Percentiles rank a stretch among this genome's conserved stretches.
Evolutionary conservation across 2,888 invertebrate genomes (phyloP).

Genomic region (Nowickia ferox): DNA sequence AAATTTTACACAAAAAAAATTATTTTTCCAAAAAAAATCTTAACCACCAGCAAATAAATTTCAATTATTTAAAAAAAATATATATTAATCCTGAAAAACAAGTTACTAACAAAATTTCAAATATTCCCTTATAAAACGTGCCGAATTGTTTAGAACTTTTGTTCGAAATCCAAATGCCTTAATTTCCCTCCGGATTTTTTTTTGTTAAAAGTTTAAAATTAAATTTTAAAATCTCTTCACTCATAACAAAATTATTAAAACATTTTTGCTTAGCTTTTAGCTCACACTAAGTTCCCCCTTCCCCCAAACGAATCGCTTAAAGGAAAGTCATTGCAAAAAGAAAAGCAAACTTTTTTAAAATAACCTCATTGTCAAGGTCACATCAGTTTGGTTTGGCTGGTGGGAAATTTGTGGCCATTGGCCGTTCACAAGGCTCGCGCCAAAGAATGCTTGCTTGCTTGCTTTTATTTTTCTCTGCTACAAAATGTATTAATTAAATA

Average conservation of each 20-base stretch:
- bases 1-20: too few species aligned
- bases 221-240: too few species aligned
- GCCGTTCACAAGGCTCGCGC: slow-evolving; percentile 29
- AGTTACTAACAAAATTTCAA: too few species aligned
- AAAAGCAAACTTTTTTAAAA: not conserved
- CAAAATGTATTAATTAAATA: not conserved
- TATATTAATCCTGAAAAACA: too few species aligned
- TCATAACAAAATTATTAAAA: not conserved
- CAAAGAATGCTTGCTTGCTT: not conserved
- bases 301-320: not conserved
- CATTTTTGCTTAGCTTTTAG: not conserved
- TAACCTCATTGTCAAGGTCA: slow-evolving; percentile 60
- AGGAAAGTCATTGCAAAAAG: slow-evolving; percentile 1
- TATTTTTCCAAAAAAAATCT: too few species aligned
- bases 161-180: too few species aligned
- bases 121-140: too few species aligned
- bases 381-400: not conserved
- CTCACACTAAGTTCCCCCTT: not conserved
- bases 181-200: too few species aligned
- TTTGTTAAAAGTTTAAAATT: too few species aligned
- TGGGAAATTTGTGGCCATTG: slow-evolving; percentile 42
- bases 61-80: too few species aligned
- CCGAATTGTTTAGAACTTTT: too few species aligned
- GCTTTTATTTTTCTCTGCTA: slow-evolving; percentile 2
- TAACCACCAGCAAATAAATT: too few species aligned